Evolutionary conservation across 2,888 invertebrate genomes (phyloP), one percentile per base, ranked within the genome.

Genomic region (Caenorhabditis auriculariae): DNA sequence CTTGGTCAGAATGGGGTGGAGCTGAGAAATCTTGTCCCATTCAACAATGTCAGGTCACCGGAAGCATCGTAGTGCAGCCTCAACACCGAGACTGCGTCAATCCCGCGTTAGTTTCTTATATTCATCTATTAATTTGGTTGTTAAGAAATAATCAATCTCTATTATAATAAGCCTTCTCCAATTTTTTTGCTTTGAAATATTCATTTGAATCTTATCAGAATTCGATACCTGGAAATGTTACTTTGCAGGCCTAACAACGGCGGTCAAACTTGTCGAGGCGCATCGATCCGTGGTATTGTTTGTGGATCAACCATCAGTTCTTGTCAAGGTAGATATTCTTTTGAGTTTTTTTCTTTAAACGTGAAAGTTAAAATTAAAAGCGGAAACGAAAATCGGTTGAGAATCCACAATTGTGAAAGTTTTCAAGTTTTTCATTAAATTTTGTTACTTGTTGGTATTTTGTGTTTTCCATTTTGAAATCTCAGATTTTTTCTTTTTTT

Each of bases 201-300:
- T 5, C 42, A 12, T 37, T 12, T 62, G 7, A 7, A n/a, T n/a
- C n/a, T n/a, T n/a, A n/a, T n/a, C 4, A n/a, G n/a, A n/a, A n/a
- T n/a, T n/a, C n/a, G n/a, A n/a, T n/a, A n/a, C n/a, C n/a, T n/a
- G n/a, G n/a, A n/a, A n/a, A n/a, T n/a, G n/a, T n/a, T n/a, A n/a
- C n/a, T 24, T 53, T 76, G 26, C 47, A 78, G 80, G 0, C 81
- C 81, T 12, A 81, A 81, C 60, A 82, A 82, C 54, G 81, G 79
- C 4, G 81, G 81, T 23, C 46, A 44, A 12, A 38, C 53, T 1
- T 81, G 81, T 50, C 51, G 55, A 9, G 81, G 81, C 5, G 66
- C 77, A 2, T 67, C 69, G 21, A 68, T 80, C 17, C 60, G 81
- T 24, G 81, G 80, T 28, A 53, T 77, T 1, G 65, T 81, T 2